A percentile compares a stretch with the other conserved stretches of the same genome.
These are phyloP conservation scores for Typhlichthys subterraneus DNA, from an alignment of 2,797 vertebrate genomes.

Conservation along the genomic window DNA sequence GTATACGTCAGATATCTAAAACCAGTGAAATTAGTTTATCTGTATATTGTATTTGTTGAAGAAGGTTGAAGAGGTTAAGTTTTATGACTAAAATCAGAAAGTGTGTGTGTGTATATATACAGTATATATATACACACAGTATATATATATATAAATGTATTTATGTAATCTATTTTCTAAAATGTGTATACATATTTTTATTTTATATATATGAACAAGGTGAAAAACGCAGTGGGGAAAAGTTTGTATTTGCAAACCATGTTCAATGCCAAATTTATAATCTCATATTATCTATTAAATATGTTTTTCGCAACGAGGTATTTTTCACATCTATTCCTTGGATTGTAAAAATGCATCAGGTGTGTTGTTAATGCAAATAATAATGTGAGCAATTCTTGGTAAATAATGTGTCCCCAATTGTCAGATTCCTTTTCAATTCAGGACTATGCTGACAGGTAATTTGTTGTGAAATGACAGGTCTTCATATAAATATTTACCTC, in stretches of 20 bases:
- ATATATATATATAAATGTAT: no score
- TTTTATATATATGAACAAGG: no score
- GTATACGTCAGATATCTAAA: neutral
- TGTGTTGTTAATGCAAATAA: conserved; percentile 36
- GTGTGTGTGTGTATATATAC: no score
- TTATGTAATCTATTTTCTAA: no score
- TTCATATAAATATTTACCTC: conserved; percentile 49
- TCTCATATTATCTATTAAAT: neutral
- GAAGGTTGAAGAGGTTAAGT: no score
- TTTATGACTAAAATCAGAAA: no score
- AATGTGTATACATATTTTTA: no score
- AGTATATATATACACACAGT: no score
- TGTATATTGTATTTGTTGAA: no score
- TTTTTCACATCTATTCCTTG: neutral
- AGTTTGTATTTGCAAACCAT: no score
- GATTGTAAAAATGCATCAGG: conserved; percentile 9
- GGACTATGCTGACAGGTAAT: conserved; percentile 32
- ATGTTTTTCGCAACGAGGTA: neutral
- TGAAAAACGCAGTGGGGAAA: no score
- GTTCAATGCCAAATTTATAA: neutral
- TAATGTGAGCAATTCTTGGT: conserved; percentile 6
- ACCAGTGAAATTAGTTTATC: no score
- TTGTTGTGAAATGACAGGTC: conserved; percentile 41
- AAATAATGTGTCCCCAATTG: conserved; percentile 14
- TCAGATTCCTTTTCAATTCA: conserved; percentile 15